Evolutionary conservation across 2,888 invertebrate species (phyloP).

Genomic region (Chrysomela aeneicollis): DNA sequence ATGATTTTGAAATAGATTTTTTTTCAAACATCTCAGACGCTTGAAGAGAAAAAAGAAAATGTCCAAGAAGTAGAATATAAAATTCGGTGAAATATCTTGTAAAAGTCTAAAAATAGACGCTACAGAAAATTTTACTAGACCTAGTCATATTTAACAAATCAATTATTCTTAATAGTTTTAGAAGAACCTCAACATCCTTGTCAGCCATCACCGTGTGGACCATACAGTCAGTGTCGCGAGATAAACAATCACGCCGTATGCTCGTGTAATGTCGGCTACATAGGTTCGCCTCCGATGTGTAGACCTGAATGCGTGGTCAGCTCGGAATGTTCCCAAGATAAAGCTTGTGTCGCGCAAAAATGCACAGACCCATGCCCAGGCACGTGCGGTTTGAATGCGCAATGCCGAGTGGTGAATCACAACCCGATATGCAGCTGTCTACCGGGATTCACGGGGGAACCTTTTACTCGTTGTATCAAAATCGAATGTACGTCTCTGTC

Average conservation of each 20-base stretch:
- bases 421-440: constrained; percentile 74
- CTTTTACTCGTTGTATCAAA: constrained; percentile 65
- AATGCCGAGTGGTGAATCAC: constrained; percentile 73
- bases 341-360: constrained; percentile 69
- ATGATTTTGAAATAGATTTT: too few relatives aligned
- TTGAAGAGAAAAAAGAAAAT: too few relatives aligned
- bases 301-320: constrained; percentile 73
- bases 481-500: constrained; percentile 51
- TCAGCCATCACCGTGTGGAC: constrained; percentile 72
- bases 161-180: constrained; percentile 41
- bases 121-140: too few relatives aligned
- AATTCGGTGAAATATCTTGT: constrained; percentile 4
- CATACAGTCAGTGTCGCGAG: constrained; percentile 71
- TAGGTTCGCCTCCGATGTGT: constrained; percentile 72
- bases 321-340: constrained; percentile 72
- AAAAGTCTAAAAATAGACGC: too few relatives aligned
- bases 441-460: constrained; percentile 71
- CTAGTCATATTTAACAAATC: constrained; percentile 40
- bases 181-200: constrained; percentile 62
- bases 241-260: constrained; percentile 71
- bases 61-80: too few relatives aligned
- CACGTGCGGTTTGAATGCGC: constrained; percentile 71
- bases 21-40: too few relatives aligned
- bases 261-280: constrained; percentile 68
- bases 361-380: constrained; percentile 73